Conservation (phyloP, 2,888 invertebrate species). For the Brachynemurus nebulosus region DNA sequence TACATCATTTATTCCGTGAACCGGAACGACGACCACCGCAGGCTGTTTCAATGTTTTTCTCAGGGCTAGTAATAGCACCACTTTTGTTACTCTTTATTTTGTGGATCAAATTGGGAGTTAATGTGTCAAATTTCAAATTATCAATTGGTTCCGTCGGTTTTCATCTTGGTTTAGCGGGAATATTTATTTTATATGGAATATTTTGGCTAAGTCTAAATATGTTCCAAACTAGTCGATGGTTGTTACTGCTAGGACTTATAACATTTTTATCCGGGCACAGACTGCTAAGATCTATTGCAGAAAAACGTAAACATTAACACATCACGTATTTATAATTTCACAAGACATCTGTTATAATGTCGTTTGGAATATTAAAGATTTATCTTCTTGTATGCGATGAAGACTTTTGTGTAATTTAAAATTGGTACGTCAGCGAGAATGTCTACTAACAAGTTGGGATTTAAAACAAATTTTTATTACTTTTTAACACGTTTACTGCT, state of each 20-base stretch:
- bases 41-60: conserved; percentile 81
- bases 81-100: conserved; percentile 66
- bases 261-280: conserved; percentile 92
- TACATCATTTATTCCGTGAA: conserved; percentile 73
- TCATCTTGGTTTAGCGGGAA: conserved; percentile 77
- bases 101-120: conserved; percentile 80
- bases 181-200: conserved; percentile 72
- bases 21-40: conserved; percentile 86
- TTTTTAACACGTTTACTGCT: no score
- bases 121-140: conserved; percentile 68
- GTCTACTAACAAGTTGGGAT: no score
- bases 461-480: no score
- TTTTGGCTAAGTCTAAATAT: conserved; percentile 92
- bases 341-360: no score
- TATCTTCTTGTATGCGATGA: no score
- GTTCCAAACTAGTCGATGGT: conserved; percentile 88
- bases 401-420: no score
- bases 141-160: conserved; percentile 73
- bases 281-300: conserved; percentile 69
- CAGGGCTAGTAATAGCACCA: conserved; percentile 66
- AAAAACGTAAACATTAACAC: conserved; percentile 14
- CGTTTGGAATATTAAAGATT: no score
- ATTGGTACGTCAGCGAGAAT: no score
- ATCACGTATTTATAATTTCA: no score
- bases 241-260: conserved; percentile 69